Conservation (phyloP, 2,113 vertebrate genomes). For the Salvelinus namaycush region DNA sequence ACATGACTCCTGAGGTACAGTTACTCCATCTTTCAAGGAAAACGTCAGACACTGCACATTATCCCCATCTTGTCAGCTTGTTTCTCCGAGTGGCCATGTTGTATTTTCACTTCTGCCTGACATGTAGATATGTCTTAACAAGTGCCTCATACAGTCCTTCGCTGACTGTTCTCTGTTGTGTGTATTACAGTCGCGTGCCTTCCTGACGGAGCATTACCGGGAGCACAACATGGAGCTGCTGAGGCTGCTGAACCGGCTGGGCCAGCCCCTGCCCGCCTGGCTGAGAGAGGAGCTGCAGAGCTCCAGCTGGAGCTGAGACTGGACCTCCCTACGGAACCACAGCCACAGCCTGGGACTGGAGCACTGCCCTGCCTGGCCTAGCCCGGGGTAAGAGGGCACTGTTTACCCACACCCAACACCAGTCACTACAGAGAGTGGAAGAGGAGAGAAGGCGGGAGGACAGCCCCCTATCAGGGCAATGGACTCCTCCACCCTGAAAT, state of each 20-base stretch:
- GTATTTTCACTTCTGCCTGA: background rate
- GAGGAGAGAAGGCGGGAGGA: background rate
- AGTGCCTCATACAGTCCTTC: no score
- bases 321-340: background rate
- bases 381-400: background rate
- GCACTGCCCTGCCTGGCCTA: background rate
- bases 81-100: background rate
- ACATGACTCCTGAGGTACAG: conserved; percentile 86
- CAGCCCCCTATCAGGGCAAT: conserved; percentile 13
- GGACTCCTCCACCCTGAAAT: background rate
- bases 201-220: conserved; percentile 86
- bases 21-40: background rate
- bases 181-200: conserved; percentile 80
- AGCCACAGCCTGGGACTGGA: conserved; percentile 30
- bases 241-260: conserved; percentile 87
- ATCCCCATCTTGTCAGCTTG: no score
- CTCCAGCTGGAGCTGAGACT: conserved; percentile 86
- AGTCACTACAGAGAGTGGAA: conserved; percentile 12
- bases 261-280: conserved; percentile 88
- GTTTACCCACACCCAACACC: conserved; percentile 4
- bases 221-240: conserved; percentile 91
- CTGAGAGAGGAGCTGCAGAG: conserved; percentile 92
- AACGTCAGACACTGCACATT: no score
- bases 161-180: background rate
- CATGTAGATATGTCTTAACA: background rate